phyloP scores from a whole-genome alignment of 1,140 invertebrate genomes.

The Hetaerina americana region DNA sequence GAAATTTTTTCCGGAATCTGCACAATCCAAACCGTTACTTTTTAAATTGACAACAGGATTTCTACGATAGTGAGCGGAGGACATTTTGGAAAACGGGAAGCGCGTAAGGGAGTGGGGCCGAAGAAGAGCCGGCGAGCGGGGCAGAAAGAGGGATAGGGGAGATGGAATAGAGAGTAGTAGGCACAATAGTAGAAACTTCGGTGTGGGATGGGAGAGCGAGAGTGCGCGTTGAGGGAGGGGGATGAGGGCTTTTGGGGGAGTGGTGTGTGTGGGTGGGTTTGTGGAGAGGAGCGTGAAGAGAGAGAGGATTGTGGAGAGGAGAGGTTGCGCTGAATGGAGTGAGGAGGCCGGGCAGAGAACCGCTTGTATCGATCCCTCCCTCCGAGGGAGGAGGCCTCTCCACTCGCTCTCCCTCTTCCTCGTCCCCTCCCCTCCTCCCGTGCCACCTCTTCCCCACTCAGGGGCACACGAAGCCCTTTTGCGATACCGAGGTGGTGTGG shows the following conservation, averaged over 20 bases:
- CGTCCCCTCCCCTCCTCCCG: background rate
- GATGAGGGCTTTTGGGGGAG: background rate
- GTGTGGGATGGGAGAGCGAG: no score
- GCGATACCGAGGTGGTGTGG: background rate
- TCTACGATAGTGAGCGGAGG: no score
- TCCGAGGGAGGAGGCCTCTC: conserved; percentile 4
- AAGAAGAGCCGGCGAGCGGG: no score
- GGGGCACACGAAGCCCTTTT: background rate
- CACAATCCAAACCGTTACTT: no score
- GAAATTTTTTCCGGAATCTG: no score
- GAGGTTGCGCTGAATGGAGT: background rate
- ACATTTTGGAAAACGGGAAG: no score
- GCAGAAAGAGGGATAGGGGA: no score
- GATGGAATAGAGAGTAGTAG: no score
- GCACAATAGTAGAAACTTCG: no score
- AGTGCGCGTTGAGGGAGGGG: background rate
- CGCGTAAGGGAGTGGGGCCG: no score
- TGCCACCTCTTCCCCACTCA: background rate
- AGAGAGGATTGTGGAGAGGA: background rate
- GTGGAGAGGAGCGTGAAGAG: background rate
- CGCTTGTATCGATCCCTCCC: conserved; percentile 6
- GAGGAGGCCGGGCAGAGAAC: background rate
- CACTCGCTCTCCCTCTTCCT: conserved; percentile 5
- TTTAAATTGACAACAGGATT: no score
- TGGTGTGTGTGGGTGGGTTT: background rate